Base-by-base conservation (phyloP, 23 tunicate genomes). In the Styela plicata region DNA sequence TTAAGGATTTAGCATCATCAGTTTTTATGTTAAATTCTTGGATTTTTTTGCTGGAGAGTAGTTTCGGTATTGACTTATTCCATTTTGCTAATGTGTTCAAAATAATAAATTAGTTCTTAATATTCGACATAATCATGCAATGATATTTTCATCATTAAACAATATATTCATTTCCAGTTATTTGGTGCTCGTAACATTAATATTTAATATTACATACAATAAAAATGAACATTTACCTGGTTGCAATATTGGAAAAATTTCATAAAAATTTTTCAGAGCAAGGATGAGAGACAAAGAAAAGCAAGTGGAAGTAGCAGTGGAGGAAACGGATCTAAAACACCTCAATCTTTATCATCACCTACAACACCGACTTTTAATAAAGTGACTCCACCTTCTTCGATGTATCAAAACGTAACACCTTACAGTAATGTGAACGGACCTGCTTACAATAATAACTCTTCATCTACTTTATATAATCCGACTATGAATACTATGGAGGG, bases 231-330 rank as follows among this genome's bases (percentile, higher is more conserved):
- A 5, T 44, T 44, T 66, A 66, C 70, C 70, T 24, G 17, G 17
- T 3, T 18, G 17, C 3, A 71, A 71, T 71, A 36, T 33, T 26
- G 23, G 77, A 34, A 31, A 34, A 28, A 71, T 34, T 16, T 71
- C 36, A 7, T 16, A 71, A 71, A 32, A 33, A 21, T 76, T 76
- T 44, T 76, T 76, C 3, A 76, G 81, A 76, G 26, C 81, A 76
- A 76, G 66, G 81, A 76, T 76, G 81, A 76, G 53, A 52, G 81
- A 76, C 65, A 44, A 16, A 53, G 81, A 25, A 76, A 76, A 44
- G 66, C 81, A 37, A 76, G 81, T 76, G 64, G 81, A 24, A 76
- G 66, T 24, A 76, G 81, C 31, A 76, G 66, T 24, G 66, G 66
- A 22, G 64, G 66, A 18, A 76, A 76, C 81, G 66, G 29, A 76